Evolutionary conservation across 2,797 vertebrate species (phyloP), one percentile per base, ranked within the genome.

Genomic region (Coregonus sp.): DNA sequence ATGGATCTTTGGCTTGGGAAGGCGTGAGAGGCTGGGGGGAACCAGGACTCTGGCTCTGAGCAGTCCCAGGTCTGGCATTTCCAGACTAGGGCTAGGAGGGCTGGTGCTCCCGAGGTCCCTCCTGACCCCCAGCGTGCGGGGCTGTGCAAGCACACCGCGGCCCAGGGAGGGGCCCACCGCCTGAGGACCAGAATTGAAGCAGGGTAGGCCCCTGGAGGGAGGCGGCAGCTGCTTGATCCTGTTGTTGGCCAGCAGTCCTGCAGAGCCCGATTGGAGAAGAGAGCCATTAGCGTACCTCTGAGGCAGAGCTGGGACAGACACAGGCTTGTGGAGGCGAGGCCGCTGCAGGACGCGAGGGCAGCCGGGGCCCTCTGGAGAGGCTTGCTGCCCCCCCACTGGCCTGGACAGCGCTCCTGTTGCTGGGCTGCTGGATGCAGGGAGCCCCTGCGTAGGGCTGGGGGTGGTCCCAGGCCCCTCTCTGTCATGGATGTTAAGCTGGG

Each of bases 1-100:
- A 86, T 94, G 94, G 18, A 92, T 96, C 95, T 98, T 98, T 97
- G 97, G 97, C 91, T 97, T 98, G 85, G 95, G 95, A 92, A 97
- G 95, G 87, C 94, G 92, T 79, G 95, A 96, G 84, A 91, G 92
- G 82, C 78, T 80, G 61, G 86, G 69, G 73, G 83, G 81, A 52
- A 78, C 80, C 33, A 79, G 80, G 71, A 66, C 78, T 82, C 79
- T 85, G 29, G 82, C 40, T 82, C 37, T 78, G 73, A 79, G 75
- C 33, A 66, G 74, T 63, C 76, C 75, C 69, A 68, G 81, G 67
- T 83, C 61, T 11, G 65, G 78, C 80, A 87, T 78, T 75, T 83
- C 78, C 70, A 50, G 72, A 80, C 74, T 65, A 33, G 65, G 14
- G 40, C 67, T 29, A 50, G 68, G 1, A 6, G 56, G 20, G 7